These are phyloP conservation scores for Loriculus beryllinus DNA, from an alignment of 2,797 vertebrate genomes.

Conservation along the genomic window DNA sequence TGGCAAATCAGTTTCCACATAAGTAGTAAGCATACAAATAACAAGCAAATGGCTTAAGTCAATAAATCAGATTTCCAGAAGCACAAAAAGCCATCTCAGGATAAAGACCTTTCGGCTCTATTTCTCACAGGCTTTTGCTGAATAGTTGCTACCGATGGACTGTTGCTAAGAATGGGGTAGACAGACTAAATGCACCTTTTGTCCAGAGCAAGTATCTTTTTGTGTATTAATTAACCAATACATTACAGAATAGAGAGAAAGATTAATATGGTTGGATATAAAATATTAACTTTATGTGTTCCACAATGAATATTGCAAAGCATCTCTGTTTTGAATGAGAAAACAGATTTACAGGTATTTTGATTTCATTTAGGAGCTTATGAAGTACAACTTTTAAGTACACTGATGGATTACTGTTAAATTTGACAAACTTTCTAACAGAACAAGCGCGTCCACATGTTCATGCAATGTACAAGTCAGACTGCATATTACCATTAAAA, in stretches of 20 bases:
- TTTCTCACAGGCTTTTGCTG: not conserved
- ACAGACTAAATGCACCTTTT: not conserved
- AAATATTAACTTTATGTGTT: not conserved
- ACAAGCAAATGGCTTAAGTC: not conserved
- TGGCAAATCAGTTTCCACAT: not conserved
- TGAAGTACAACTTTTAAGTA: not conserved
- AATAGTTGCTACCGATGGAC: not conserved
- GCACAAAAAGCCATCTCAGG: not conserved
- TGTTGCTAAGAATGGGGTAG: not conserved
- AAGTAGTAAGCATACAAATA: not conserved
- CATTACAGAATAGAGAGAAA: not conserved
- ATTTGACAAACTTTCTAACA: not conserved
- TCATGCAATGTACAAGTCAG: not conserved
- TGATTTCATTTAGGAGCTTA: not conserved
- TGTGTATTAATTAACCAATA: not conserved
- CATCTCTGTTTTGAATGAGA: not conserved
- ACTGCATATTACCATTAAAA: not conserved
- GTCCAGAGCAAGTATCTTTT: not conserved
- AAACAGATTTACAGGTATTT: not conserved
- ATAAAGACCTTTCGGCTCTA: not conserved
- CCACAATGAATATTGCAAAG: not conserved
- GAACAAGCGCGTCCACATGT: accelerated
- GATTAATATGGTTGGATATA: not conserved
- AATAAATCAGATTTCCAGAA: not conserved
- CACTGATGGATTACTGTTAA: not conserved